These are phyloP conservation scores for Oreochromis spilurus DNA, from an alignment of 2,113 vertebrate species.

Conservation along the genomic window DNA sequence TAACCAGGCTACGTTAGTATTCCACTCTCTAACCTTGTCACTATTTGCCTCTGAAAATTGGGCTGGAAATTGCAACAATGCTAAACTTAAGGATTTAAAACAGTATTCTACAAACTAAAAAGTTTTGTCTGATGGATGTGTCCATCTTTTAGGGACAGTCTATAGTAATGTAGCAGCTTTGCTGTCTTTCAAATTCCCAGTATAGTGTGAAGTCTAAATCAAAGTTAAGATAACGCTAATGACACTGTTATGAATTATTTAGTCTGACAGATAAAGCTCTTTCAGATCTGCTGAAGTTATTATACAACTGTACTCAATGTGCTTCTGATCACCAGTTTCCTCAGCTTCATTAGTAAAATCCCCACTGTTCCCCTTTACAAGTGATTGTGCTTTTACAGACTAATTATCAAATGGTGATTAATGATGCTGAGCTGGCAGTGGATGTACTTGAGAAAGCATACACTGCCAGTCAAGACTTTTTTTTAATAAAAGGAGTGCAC, in stretches of 20 bases:
- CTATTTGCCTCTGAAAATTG: fast-evolving
- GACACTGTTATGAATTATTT: not conserved
- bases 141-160: not conserved
- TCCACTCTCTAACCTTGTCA: not conserved
- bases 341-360: not conserved
- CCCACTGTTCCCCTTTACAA: not conserved
- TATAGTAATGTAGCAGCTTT: not conserved
- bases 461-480: not conserved
- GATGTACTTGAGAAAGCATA: not conserved
- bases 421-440: not conserved
- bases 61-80: not conserved
- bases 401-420: not conserved
- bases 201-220: not conserved
- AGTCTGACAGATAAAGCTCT: not conserved
- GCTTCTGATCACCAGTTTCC: not conserved
- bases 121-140: not conserved
- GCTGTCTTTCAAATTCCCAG: not conserved
- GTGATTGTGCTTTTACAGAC: not conserved
- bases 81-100: not conserved
- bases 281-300: not conserved
- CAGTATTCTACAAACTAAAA: no score
- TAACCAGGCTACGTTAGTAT: not conserved
- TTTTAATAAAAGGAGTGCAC: not conserved
- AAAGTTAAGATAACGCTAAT: not conserved
- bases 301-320: not conserved